Base-by-base conservation (phyloP, 2,797 vertebrate species). In the Pitangus sulphuratus region DNA sequence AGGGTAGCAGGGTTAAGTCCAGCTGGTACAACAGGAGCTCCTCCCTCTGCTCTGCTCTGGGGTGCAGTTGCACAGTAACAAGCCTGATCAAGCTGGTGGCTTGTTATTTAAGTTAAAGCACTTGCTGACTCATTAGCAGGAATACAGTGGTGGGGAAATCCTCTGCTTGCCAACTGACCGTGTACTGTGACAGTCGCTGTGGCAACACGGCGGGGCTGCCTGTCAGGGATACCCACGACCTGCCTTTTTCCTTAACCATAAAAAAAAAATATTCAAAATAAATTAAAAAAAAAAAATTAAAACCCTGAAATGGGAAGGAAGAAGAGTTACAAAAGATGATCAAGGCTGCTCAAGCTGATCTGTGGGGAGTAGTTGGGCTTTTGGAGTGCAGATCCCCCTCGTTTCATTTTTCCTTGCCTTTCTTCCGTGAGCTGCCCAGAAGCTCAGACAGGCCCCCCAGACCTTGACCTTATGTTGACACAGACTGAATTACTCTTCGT, bases 51-150 rank as follows among this genome's bases (percentile, higher is more conserved):
- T 85, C 45, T 79, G 28, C 33, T 76, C 50, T 70, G 66, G 58
- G 30, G 65, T 71, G 65, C 65, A 64, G 1, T 51, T 86, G 70
- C 60, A 45, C 35, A n/a, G 75, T 57, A 74, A 47, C 17, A 47
- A 71, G 77, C 71, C 86, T 74, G 40, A 40, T n/a, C 2, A 47
- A 42, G 84, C 51, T 77, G 60, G n/a, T 71, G 60, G 24, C 0
- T 0, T 42, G 45, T 89, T 91, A 60, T 15, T 82, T 60, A 78
- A 69, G 50, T 79, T 48, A 53, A 48, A 88, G 68, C 51, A 68
- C 53, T 87, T 66, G 45, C 90, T 93, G 93, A 87, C 87, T 97
- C 95, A 72, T 65, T 82, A 70, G 89, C 72, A 84, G 87, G 54
- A 84, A 62, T 82, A 40, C 72, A 85, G 62, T 44, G 54, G 69